Conservation (phyloP, 2,113 vertebrate species). For the Indicator indicator region DNA sequence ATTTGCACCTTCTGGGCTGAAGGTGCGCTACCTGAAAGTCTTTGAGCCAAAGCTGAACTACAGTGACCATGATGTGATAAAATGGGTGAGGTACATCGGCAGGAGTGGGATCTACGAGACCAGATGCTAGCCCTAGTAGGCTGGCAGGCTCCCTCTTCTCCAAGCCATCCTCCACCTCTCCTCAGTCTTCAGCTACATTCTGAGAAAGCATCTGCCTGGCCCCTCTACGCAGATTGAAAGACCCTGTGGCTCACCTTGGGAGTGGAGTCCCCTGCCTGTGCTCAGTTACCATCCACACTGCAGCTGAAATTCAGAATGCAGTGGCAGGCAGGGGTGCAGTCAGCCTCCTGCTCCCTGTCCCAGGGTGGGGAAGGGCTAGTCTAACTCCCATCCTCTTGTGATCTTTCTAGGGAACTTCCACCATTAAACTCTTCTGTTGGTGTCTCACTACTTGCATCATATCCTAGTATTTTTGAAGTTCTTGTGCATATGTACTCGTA, state of each 20-base stretch:
- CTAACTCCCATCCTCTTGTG: constrained; percentile 59
- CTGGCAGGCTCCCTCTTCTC: constrained; percentile 31
- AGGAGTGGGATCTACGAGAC: constrained; percentile 99
- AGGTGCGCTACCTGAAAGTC: constrained; percentile 99
- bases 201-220: constrained; percentile 62
- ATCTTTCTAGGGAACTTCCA: constrained; percentile 70
- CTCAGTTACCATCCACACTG: not conserved
- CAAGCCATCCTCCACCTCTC: constrained; percentile 58
- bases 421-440: constrained; percentile 73
- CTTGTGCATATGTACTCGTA: constrained; percentile 75
- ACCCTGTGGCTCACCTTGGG: constrained; percentile 47
- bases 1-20: constrained; percentile 96
- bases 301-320: constrained; percentile 39
- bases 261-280: constrained; percentile 7
- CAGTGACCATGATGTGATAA: constrained; percentile 99
- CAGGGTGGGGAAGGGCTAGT: constrained; percentile 69
- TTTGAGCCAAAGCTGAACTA: constrained; percentile 99
- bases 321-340: not conserved
- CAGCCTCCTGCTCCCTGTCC: constrained; percentile 29
- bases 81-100: constrained; percentile 99
- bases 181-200: constrained; percentile 57
- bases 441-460: constrained; percentile 76
- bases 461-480: constrained; percentile 77
- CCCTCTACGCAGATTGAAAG: constrained; percentile 35
- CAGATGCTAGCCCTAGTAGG: constrained; percentile 86